These are phyloP conservation scores for Philaenus spumarius DNA, from an alignment of 1,140 invertebrate species.

Conservation along the genomic window DNA sequence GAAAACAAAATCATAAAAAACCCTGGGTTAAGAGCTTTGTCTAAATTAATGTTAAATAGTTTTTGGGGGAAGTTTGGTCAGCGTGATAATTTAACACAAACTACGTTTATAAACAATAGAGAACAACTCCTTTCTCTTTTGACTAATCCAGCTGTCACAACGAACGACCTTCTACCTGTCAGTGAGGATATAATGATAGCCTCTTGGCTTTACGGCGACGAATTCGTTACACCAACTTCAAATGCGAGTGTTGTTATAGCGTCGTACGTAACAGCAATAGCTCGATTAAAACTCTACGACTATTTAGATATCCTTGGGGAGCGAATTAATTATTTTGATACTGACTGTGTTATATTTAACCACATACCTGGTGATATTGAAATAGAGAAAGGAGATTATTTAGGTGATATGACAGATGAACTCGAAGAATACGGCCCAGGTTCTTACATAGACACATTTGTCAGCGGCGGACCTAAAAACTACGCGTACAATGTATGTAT, in stretches of 20 bases:
- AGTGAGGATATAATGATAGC: slow-evolving; percentile 30
- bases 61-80: slow-evolving; percentile 38
- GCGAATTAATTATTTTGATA: slow-evolving; percentile 40
- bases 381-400: slow-evolving; percentile 26
- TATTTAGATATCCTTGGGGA: slow-evolving; percentile 34
- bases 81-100: slow-evolving; percentile 30
- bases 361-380: slow-evolving; percentile 16
- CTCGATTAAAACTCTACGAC: slow-evolving; percentile 37
- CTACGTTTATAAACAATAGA: slow-evolving; percentile 27
- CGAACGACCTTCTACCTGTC: slow-evolving; percentile 21
- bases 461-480: slow-evolving; percentile 33
- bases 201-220: slow-evolving; percentile 26
- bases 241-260: slow-evolving; percentile 37
- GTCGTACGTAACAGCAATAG: slow-evolving; percentile 38
- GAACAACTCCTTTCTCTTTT: slow-evolving; percentile 32
- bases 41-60: slow-evolving; percentile 36
- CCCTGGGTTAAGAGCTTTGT: slow-evolving; percentile 32
- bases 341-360: slow-evolving; percentile 35
- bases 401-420: slow-evolving; percentile 37
- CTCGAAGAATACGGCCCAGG: slow-evolving; percentile 28
- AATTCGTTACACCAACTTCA: background rate
- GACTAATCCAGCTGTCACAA: slow-evolving; percentile 26
- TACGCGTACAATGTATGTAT: slow-evolving; percentile 25
- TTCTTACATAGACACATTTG: slow-evolving; percentile 31
- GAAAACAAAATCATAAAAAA: slow-evolving; percentile 35